Percentiles rank a stretch among this genome's conserved stretches.
Evolutionary conservation across 23 tunicate species (phyloP).

Genomic region (Trididemnum nubilum): DNA sequence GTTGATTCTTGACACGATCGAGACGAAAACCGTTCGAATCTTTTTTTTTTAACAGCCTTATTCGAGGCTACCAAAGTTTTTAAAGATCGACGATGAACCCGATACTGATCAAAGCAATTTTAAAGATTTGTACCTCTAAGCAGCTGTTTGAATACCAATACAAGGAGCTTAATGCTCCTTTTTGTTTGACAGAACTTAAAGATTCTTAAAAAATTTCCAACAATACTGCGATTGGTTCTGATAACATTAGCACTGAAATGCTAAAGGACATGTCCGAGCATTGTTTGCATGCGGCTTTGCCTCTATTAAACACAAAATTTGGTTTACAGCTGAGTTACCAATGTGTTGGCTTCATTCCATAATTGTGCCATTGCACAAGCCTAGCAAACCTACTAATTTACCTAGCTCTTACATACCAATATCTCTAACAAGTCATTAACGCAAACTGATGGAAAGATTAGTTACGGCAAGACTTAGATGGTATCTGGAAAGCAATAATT

Average conservation of each 20-base stretch:
- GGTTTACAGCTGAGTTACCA: neutral
- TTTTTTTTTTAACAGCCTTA: too few species aligned
- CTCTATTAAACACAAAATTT: neutral
- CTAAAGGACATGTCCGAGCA: neutral
- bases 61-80: too few species aligned
- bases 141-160: too few species aligned
- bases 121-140: too few species aligned
- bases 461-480: neutral
- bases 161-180: neutral
- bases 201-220: neutral
- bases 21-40: too few species aligned
- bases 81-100: too few species aligned
- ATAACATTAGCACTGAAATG: neutral
- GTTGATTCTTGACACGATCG: too few species aligned
- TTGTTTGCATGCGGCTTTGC: neutral
- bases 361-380: neutral
- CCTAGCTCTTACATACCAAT: neutral
- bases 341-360: neutral
- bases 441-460: neutral
- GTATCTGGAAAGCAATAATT: neutral
- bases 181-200: neutral
- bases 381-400: neutral
- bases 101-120: too few species aligned
- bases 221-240: neutral
- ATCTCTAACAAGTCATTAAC: neutral